Evolutionary conservation across 2,888 invertebrate genomes (phyloP), one percentile per base, ranked within the genome.

Genomic region (Syrphus vitripennis): DNA sequence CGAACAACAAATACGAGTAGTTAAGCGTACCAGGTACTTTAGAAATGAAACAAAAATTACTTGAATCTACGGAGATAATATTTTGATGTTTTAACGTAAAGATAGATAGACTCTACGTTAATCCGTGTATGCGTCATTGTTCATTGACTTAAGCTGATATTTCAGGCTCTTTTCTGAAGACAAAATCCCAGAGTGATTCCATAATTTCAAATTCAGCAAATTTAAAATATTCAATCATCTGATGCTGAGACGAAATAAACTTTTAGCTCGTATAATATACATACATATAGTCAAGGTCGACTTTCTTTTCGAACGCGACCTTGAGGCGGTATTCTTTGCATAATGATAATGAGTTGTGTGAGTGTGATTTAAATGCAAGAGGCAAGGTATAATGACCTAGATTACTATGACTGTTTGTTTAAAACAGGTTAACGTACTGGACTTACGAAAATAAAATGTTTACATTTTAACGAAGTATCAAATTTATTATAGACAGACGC

Each of bases 261-360:
- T 31, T n/a, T n/a, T 40, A 34, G 31, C 55, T 61, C 42, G 34
- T 10, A 42, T 16, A n/a, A n/a, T n/a, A n/a, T n/a, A n/a, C n/a
- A n/a, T n/a, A n/a, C n/a, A n/a, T 45, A 37, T 65, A 67, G 67
- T 84, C 81, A 84, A 84, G 84, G 84, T 84, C 84, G 81, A 69
- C 84, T 84, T 84, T 84, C 84, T 84, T 81, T 83, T 84, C 12
- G 40, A 34, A 21, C 76, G 84, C 84, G 84, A 84, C 84, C 84
- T 84, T 84, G 84, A 81, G 61, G 71, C 34, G 37, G 61, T 72
- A 81, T 77, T 84, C 81, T 84, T 81, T 84, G 84, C 84, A 77
- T 81, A 81, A 71, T 72, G 61, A 45, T 79, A 80, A 79, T 79
- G 65, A 50, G 70, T 63, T 74, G 74, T 78, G 61, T 55, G 79